Evolutionary conservation across 2,113 vertebrate species (phyloP).

Genomic region (Carollia perspicillata): DNA sequence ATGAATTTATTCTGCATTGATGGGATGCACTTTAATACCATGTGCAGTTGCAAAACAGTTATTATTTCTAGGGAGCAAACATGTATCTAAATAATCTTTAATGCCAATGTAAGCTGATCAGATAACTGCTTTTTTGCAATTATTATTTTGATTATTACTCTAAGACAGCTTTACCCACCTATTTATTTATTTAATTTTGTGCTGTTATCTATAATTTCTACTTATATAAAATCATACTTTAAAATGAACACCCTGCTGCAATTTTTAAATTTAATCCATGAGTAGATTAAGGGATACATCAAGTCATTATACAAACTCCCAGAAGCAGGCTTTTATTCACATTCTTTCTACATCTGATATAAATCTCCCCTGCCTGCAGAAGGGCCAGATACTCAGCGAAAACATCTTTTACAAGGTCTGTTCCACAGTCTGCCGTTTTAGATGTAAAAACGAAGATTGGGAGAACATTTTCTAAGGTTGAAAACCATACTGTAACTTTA

Average conservation of each 20-base stretch:
- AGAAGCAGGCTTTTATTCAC: constrained; percentile 4
- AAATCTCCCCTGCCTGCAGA: background rate
- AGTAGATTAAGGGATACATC: constrained; percentile 12
- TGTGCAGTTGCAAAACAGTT: background rate
- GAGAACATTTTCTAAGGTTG: constrained; percentile 30
- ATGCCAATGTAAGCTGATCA: background rate
- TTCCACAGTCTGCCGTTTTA: background rate
- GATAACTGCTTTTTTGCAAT: background rate
- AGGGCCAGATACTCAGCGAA: constrained; percentile 46
- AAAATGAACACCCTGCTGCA: constrained; percentile 13
- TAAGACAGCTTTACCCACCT: background rate
- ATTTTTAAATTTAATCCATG: constrained; percentile 44
- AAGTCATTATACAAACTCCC: constrained; percentile 18
- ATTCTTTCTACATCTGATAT: constrained; percentile 40
- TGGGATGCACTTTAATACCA: background rate
- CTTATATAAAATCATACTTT: constrained; percentile 46
- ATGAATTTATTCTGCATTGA: background rate
- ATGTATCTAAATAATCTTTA: background rate
- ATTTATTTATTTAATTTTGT: constrained; percentile 1
- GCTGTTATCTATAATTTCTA: background rate
- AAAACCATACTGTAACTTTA: constrained; percentile 1
- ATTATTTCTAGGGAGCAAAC: constrained; percentile 16
- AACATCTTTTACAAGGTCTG: constrained; percentile 58
- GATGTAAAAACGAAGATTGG: constrained; percentile 11
- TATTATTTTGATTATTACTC: constrained; percentile 3